Base-by-base conservation (phyloP, 2,888 invertebrate genomes). In the Hyalella azteca region DNA sequence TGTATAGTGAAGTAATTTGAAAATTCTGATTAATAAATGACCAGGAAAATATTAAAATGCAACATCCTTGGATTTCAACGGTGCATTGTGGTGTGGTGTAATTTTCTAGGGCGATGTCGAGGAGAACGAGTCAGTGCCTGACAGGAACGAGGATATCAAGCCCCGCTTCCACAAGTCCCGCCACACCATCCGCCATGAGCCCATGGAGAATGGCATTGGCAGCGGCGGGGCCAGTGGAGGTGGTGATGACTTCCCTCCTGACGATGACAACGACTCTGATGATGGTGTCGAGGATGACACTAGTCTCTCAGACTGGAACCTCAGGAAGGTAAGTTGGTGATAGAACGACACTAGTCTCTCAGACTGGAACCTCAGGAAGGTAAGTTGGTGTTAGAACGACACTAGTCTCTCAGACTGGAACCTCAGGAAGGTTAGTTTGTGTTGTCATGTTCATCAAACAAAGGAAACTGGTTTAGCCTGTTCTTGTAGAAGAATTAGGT, bases 321-420 rank as follows among this genome's bases (percentile, higher is more conserved):
- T 98, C 86, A 87, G 92, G 90, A 87, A 88, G 90, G 88, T 78
- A 59, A 79, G 60, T n/a, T n/a, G n/a, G n/a, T n/a, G n/a, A n/a
- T n/a, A 93, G 85, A 95, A 95, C 88, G 97, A 97, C 87, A 94
- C 94, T 85, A 93, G 95, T 29, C 90, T 96, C 49, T 95, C 96
- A 0, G 98, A 98, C 89, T 99, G 98, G 98, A 99, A 98, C 90
- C 91, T 98, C 86, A 87, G 92, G 90, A 87, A 88, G 90, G 88
- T 78, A 93, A 86, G 95, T 94, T 87, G 93, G 92, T 26, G 90
- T 92, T 79, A 93, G 85, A 95, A 95, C 88, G 97, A 97, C 87
- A 94, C 94, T 85, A 93, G 95, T 29, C 90, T 96, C 49, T 95
- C 96, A 0, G 98, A 98, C 89, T 99, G 98, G 98, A 99, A 98